These are phyloP conservation scores for Aproaerema taeniolella DNA, from an alignment of 2,888 invertebrate species.

Conservation along the genomic window DNA sequence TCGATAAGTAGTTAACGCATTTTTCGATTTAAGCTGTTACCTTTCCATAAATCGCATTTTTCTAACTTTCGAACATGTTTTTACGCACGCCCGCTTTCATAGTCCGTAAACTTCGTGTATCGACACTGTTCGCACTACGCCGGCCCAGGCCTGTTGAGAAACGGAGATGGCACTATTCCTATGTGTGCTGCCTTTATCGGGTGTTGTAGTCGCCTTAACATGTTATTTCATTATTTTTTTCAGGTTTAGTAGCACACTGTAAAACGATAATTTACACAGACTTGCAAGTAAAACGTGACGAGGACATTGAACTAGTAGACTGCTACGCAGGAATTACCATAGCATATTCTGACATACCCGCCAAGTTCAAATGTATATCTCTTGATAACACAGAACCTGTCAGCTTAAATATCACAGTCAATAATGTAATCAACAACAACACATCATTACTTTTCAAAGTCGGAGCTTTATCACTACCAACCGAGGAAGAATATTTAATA, in stretches of 20 bases:
- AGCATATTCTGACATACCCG: slow-evolving; percentile 41
- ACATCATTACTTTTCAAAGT: slow-evolving; percentile 61
- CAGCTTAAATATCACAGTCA: slow-evolving; percentile 53
- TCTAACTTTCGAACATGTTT: too few species aligned
- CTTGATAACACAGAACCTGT: slow-evolving; percentile 44
- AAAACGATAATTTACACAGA: slow-evolving; percentile 81
- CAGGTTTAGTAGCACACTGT: slow-evolving; percentile 83
- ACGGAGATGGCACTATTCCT: too few species aligned
- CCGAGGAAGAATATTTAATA: slow-evolving; percentile 62
- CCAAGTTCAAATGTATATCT: slow-evolving; percentile 72
- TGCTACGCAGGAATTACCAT: slow-evolving; percentile 45
- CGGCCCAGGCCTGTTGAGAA: too few species aligned
- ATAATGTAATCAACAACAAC: slow-evolving; percentile 35
- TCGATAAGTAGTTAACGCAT: too few species aligned
- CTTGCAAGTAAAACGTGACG: slow-evolving; percentile 74
- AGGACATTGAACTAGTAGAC: slow-evolving; percentile 48
- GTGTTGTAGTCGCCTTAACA: too few species aligned
- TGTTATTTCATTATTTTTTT: too few species aligned
- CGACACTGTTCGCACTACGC: too few species aligned
- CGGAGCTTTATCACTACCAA: slow-evolving; percentile 73
- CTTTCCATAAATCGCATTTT: too few species aligned
- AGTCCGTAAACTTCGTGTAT: too few species aligned
- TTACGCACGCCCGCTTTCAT: too few species aligned
- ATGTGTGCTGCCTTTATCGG: too few species aligned
- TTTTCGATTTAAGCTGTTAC: too few species aligned